Conservation (phyloP, 2,888 invertebrate species). For the Melanchra persicariae region DNA sequence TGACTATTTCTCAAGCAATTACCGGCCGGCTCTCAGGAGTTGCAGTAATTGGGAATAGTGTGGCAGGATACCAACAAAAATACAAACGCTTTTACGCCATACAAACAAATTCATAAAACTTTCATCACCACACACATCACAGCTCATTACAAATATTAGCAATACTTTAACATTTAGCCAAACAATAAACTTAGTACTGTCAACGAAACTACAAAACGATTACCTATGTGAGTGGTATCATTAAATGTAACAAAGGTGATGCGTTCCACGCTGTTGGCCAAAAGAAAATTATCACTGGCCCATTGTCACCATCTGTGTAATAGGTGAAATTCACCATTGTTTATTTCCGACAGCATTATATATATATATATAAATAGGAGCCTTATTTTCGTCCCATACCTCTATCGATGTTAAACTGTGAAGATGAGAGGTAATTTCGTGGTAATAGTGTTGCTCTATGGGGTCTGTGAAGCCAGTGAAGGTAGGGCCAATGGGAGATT, state of each 20-base stretch:
- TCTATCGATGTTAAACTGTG: conserved; percentile 27
- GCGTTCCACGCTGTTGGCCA: conserved; percentile 60
- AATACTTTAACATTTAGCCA: conserved; percentile 43
- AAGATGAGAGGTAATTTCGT: conserved; percentile 58
- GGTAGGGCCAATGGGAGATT: conserved; percentile 60
- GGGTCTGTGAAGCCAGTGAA: conserved; percentile 70
- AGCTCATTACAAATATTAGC: conserved; percentile 53
- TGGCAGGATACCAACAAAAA: no score
- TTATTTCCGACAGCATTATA: conserved; percentile 73
- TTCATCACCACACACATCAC: conserved; percentile 29
- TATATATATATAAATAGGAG: conserved; percentile 73
- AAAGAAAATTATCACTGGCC: conserved; percentile 70
- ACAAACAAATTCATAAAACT: conserved; percentile 29
- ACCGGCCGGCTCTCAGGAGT: no score
- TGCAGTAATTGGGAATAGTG: no score
- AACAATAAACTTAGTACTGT: conserved; percentile 44
- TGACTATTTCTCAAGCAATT: neutral
- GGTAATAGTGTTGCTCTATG: conserved; percentile 56
- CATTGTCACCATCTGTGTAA: conserved; percentile 73
- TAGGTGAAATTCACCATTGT: conserved; percentile 76
- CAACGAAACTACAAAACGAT: conserved; percentile 60
- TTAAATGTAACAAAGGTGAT: conserved; percentile 62
- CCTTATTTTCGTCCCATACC: conserved; percentile 65
- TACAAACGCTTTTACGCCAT: neutral
- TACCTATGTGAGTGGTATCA: conserved; percentile 58